Evolutionary conservation across 2,113 vertebrate genomes (phyloP).

Genomic region (Polypterus bichir): DNA sequence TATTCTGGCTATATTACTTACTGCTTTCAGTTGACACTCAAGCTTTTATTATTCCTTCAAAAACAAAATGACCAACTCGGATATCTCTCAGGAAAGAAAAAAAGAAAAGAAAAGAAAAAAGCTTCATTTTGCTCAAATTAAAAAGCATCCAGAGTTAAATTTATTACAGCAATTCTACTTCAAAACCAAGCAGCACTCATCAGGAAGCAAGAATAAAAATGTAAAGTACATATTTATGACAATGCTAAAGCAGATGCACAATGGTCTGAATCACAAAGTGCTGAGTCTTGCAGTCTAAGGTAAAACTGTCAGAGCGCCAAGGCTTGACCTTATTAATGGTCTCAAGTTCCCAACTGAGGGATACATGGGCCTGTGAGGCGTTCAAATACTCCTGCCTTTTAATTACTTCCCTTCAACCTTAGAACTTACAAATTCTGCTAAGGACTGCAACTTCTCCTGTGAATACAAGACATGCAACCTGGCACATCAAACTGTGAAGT

Average conservation of each 20-base stretch:
- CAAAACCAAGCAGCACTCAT: too few species aligned
- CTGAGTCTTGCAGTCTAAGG: constrained; percentile 1
- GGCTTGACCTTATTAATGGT: constrained; percentile 43
- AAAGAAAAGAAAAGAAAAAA: background rate
- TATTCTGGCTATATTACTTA: too few species aligned
- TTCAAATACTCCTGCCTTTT: constrained; percentile 7
- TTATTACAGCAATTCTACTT: too few species aligned
- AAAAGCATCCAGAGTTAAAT: too few species aligned
- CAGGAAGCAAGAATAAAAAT: too few species aligned
- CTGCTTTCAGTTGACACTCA: constrained; percentile 14
- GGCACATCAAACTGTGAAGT: too few species aligned
- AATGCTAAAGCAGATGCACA: constrained; percentile 8
- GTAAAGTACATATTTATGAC: too few species aligned
- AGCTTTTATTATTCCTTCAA: constrained; percentile 17
- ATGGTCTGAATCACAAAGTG: background rate
- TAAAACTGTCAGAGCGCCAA: constrained; percentile 26
- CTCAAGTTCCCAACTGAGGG: constrained; percentile 5
- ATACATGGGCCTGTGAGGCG: background rate
- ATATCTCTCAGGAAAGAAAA: background rate
- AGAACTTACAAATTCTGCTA: background rate
- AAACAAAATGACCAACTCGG: background rate
- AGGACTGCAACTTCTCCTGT: too few species aligned
- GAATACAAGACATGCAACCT: too few species aligned
- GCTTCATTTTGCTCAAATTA: too few species aligned
- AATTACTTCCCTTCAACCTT: constrained; percentile 4